Conservation (phyloP, 2,888 invertebrate species). For the Pocota personata region DNA sequence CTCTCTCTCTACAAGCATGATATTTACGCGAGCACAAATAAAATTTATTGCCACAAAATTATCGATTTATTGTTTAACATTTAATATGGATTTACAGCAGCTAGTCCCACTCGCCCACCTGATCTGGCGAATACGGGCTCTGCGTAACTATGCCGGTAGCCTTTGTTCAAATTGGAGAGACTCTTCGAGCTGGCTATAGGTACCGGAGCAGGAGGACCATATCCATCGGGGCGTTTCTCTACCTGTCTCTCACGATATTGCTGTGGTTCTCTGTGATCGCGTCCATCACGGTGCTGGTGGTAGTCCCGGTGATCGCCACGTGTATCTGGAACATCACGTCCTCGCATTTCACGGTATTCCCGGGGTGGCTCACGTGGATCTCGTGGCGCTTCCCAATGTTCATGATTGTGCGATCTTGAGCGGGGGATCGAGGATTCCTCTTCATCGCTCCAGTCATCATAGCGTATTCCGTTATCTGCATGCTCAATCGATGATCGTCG, state of each 20-base stretch:
- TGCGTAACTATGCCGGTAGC: slow-evolving; percentile 82
- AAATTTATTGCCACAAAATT: slow-evolving; percentile 45
- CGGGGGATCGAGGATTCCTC: slow-evolving; percentile 75
- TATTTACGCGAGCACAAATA: slow-evolving; percentile 16
- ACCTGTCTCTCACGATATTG: slow-evolving; percentile 74
- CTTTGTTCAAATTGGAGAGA: slow-evolving; percentile 81
- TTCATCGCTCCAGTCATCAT: slow-evolving; percentile 82
- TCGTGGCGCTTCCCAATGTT: slow-evolving; percentile 74
- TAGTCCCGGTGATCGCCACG: slow-evolving; percentile 53
- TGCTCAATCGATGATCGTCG: slow-evolving; percentile 77
- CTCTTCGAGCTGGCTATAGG: slow-evolving; percentile 78
- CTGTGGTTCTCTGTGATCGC: slow-evolving; percentile 76
- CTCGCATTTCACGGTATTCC: slow-evolving; percentile 63
- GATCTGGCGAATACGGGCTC: slow-evolving; percentile 81
- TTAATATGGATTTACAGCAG: slow-evolving; percentile 82
- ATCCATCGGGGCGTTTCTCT: slow-evolving; percentile 54
- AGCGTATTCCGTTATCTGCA: slow-evolving; percentile 73
- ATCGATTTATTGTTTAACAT: background rate
- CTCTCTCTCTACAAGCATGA: slow-evolving; percentile 19
- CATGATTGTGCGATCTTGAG: slow-evolving; percentile 76
- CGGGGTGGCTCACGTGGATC: slow-evolving; percentile 51
- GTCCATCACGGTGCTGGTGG: slow-evolving; percentile 73
- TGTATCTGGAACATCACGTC: slow-evolving; percentile 51
- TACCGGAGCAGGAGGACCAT: slow-evolving; percentile 55
- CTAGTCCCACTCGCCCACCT: slow-evolving; percentile 82